These are phyloP conservation scores for Aphaenogaster rudis DNA, from an alignment of 1,140 invertebrate genomes.

Conservation along the genomic window DNA sequence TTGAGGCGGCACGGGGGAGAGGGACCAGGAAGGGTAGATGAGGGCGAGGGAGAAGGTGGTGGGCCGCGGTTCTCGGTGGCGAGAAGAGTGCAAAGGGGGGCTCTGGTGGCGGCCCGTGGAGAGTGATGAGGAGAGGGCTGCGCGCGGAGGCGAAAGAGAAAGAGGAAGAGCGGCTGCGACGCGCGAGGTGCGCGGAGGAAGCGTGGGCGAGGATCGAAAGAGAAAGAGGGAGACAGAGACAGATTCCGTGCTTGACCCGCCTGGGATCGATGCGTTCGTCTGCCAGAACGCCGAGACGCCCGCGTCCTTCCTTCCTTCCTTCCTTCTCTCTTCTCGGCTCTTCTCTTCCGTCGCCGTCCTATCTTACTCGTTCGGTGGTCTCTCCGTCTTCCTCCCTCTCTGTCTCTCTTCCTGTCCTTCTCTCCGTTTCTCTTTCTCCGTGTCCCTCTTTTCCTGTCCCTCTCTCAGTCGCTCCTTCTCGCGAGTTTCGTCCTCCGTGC, in stretches of 20 bases:
- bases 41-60: conserved; percentile 63
- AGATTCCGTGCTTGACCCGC: conserved; percentile 86
- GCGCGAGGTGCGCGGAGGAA: conserved; percentile 54
- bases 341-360: conserved; percentile 53
- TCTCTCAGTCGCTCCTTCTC: conserved; percentile 61
- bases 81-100: conserved; percentile 65
- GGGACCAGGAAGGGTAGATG: conserved; percentile 55
- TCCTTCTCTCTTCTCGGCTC: conserved; percentile 64
- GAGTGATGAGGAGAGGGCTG: conserved; percentile 71
- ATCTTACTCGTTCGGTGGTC: conserved; percentile 60
- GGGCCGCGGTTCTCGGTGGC: conserved; percentile 71
- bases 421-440: conserved; percentile 61
- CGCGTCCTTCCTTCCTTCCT: conserved; percentile 82
- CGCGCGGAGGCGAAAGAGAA: conserved; percentile 55
- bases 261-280: conserved; percentile 87
- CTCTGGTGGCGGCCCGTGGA: conserved; percentile 50
- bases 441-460: conserved; percentile 64
- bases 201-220: conserved; percentile 55
- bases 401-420: conserved; percentile 58
- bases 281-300: conserved; percentile 86
- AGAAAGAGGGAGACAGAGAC: conserved; percentile 70
- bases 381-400: conserved; percentile 57
- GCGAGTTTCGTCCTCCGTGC: conserved; percentile 72
- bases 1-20: conserved; percentile 42
- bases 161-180: conserved; percentile 59